Evolutionary conservation across 2,888 invertebrate genomes (phyloP).

Genomic region (Panorpa germanica): DNA sequence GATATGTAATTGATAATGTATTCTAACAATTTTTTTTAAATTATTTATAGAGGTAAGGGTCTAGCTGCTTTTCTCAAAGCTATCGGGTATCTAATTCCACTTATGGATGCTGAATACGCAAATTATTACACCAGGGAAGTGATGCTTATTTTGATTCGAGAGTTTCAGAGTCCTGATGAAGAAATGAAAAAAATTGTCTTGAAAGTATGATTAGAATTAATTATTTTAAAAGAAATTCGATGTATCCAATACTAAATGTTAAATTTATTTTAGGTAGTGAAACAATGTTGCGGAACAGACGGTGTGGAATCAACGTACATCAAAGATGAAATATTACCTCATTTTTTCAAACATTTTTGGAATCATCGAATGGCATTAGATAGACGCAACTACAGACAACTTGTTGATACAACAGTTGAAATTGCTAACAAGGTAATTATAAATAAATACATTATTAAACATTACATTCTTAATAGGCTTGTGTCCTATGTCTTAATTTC

Average conservation of each 20-base stretch:
- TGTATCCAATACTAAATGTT: conserved; percentile 8
- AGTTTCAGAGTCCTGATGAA: conserved; percentile 99
- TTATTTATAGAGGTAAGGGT: conserved; percentile 83
- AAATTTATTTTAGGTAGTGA: conserved; percentile 55
- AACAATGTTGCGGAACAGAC: conserved; percentile 99
- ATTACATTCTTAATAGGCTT: too few relatives aligned
- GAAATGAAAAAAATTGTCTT: conserved; percentile 99
- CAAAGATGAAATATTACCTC: conserved; percentile 95
- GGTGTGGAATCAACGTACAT: conserved; percentile 99
- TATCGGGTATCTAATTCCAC: conserved; percentile 95
- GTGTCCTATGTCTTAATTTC: too few relatives aligned
- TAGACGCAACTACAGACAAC: conserved; percentile 88
- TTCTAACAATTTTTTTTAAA: too few relatives aligned
- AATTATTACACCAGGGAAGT: conserved; percentile 99
- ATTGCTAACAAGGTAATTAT: conserved; percentile 77
- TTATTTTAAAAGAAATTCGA: conserved; percentile 7
- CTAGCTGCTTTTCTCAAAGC: conserved; percentile 98
- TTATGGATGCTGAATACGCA: conserved; percentile 99
- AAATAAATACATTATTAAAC: neutral
- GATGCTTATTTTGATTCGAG: conserved; percentile 83
- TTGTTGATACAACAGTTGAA: conserved; percentile 99
- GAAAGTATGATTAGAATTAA: conserved; percentile 38
- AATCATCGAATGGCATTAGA: conserved; percentile 99
- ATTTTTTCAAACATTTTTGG: conserved; percentile 99
- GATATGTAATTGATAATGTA: too few relatives aligned